These are phyloP conservation scores for Hypotaenidia philippensis DNA, from an alignment of 2,797 vertebrate genomes.

Conservation along the genomic window DNA sequence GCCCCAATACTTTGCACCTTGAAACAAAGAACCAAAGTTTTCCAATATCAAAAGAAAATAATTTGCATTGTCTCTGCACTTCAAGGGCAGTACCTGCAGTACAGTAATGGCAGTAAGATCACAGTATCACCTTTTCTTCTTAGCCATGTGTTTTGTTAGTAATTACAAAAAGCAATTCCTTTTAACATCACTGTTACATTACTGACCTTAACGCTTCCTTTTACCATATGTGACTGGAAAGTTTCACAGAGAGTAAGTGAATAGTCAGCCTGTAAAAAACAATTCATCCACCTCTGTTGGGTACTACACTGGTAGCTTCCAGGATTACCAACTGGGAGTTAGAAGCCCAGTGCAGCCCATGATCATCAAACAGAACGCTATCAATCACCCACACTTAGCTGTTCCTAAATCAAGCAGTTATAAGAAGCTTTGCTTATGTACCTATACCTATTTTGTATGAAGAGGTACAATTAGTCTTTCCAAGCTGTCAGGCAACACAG, in stretches of 20 bases:
- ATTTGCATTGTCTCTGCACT: neutral
- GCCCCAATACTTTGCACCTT: neutral
- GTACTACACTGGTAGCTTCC: neutral
- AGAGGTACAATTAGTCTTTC: neutral
- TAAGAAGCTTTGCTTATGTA: neutral
- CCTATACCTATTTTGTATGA: neutral
- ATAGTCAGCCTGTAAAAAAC: neutral
- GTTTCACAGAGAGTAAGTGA: neutral
- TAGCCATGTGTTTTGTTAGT: neutral
- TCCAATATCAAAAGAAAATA: neutral
- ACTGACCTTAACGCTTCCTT: neutral
- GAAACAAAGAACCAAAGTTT: neutral
- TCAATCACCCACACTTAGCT: neutral
- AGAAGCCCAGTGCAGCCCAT: neutral
- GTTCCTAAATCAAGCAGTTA: neutral
- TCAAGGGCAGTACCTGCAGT: neutral
- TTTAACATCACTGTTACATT: neutral
- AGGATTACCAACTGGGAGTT: neutral
- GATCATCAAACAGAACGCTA: neutral
- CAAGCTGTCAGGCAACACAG: neutral
- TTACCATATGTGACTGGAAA: neutral
- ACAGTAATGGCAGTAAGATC: neutral
- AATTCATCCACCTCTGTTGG: neutral
- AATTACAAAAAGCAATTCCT: neutral
- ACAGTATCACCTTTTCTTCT: neutral